Base-by-base conservation (phyloP, 2,888 invertebrate genomes). In the Sesia bembeciformis region DNA sequence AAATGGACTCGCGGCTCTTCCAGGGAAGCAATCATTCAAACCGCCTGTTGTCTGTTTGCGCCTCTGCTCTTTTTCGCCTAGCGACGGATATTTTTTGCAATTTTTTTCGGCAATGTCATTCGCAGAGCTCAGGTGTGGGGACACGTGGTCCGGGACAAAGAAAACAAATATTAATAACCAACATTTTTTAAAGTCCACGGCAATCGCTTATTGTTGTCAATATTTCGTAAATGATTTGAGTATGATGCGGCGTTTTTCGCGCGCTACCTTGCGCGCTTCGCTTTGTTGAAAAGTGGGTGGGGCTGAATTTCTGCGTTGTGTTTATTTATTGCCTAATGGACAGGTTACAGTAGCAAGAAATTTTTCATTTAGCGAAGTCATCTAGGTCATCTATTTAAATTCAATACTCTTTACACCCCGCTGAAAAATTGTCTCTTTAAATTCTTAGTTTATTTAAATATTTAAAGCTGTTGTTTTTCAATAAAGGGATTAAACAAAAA, bases 1-100 rank as follows among this genome's bases (percentile, higher is more conserved):
- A 89, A 89, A 89, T 89, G 89, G 89, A 89, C 89, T 87, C 83
- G 84, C 85, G 87, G 84, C 88, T 86, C 87, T 88, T 87, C 81
- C 85, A 81, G 88, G 79, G 87, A 88, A 88, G 86, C 88, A 86
- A 89, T 89, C 89, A 89, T 89, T 89, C 89, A 89, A 87, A 88
- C 88, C 78, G 84, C 71, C 81, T 81, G 88, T 87, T 89, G 89
- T 89, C 87, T 89, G 87, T 82, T 86, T 84, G 79, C 77, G 86
- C 85, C 84, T 84, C 68, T 84, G 86, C 86, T 87, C 87, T 86
- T 87, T 86, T 87, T 81, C 84, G 77, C 72, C 75, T 70, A 70
- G 69, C 68, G 69, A 74, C 68, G 76, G 76, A 74, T 79, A 75
- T 81, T 80, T 83, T 80, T 81, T 76, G 75, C 75, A 71, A 76